These are phyloP conservation scores for Neodiprion pinetum DNA, from an alignment of 1,140 invertebrate genomes.

Conservation along the genomic window DNA sequence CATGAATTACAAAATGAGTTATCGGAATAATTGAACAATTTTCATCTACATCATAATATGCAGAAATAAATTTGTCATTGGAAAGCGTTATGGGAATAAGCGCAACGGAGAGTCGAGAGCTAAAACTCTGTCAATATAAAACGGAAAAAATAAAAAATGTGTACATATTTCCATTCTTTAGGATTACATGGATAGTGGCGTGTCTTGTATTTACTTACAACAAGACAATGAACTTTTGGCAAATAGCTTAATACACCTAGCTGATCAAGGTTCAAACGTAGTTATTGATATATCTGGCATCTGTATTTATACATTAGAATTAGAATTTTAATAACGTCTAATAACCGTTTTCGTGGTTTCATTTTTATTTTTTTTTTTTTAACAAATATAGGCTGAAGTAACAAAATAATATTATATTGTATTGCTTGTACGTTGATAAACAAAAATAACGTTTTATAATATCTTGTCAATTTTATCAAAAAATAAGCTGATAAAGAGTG, in stretches of 20 bases:
- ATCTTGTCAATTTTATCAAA: background rate
- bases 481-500: background rate
- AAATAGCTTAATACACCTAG: background rate
- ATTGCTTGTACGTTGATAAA: background rate
- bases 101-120: no score
- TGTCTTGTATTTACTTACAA: background rate
- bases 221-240: background rate
- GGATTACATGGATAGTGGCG: background rate
- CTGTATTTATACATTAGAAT: background rate
- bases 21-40: no score
- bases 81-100: no score
- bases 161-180: background rate
- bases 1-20: no score
- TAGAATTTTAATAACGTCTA: background rate
- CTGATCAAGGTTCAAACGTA: background rate
- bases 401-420: background rate
- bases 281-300: background rate
- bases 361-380: background rate
- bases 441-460: background rate
- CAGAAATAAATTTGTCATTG: no score
- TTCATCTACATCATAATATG: no score
- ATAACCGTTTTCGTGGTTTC: background rate
- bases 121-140: no score
- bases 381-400: background rate
- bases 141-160: background rate